Base-by-base conservation (phyloP, 2,888 invertebrate genomes). In the Leptura quadrifasciata region DNA sequence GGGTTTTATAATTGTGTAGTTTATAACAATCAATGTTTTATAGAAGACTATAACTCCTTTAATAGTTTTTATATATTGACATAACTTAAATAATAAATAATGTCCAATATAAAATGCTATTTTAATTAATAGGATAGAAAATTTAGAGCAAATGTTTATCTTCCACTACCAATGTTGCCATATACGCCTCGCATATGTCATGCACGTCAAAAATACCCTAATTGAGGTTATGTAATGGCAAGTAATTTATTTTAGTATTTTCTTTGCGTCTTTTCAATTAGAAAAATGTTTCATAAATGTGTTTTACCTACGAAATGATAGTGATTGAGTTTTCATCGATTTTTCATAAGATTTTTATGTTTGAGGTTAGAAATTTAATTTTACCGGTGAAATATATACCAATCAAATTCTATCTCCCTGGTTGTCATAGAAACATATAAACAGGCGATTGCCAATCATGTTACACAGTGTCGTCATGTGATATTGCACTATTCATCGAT, bases 391-490 rank as follows among this genome's bases (percentile, higher is more conserved):
- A 65, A 67, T 18, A 12, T 18, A 74, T 17, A 31, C 85, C 84
- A 86, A 84, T 85, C 39, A 74, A 57, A 76, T 20, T 9, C 12
- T 17, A 12, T 21, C 6, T 58, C 69, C 52, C 27, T 54, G 57
- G 82, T 85, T 77, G 72, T 77, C 76, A 85, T 86, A 70, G 84
- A 63, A 82, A 85, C 84, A 57, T 21, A 68, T 81, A 83, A 83
- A 85, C 80, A 84, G 69, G 21, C 21, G 39, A 20, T 0, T 55
- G 75, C 86, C 83, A 86, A 84, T 85, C 4, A 76, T 20, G 70
- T 24, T 24, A 1, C 8, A n/a, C 6, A 20, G 31, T n/a, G 31
- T 6, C 10, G 47, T 79, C 86, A 86, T 81, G 80, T 86, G 85
- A 78, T 70, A 10, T 4, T 8, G 12, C 12, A 24, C 6, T 0